Conservation (phyloP, 2,797 vertebrate species). For the Chrysolophus pictus region DNA sequence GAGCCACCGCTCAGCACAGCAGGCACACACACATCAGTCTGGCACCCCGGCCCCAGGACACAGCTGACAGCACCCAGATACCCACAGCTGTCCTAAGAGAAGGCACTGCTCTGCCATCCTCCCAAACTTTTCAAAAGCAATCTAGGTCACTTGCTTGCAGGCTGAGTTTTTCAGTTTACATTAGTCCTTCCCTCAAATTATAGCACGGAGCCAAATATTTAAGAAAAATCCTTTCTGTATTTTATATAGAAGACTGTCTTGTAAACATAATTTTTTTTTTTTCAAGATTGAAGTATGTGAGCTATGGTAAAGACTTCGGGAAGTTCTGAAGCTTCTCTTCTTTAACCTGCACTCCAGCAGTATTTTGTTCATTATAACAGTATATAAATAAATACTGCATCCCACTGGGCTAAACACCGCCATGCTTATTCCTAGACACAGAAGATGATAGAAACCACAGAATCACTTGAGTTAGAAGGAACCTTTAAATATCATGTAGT, state of each 20-base stretch:
- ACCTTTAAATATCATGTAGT: no score
- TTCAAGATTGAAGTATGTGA: background rate
- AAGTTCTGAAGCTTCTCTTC: background rate
- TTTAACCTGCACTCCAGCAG: background rate
- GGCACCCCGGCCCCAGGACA: background rate
- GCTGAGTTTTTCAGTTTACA: background rate
- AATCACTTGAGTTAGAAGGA: no score
- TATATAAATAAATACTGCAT: background rate
- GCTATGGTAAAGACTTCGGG: background rate
- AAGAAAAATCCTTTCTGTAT: background rate
- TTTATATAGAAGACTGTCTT: background rate
- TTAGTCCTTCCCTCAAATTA: background rate
- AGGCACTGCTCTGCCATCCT: background rate
- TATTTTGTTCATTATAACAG: background rate
- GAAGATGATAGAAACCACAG: background rate
- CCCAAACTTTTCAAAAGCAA: background rate
- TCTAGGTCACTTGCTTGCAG: background rate
- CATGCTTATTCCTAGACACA: background rate
- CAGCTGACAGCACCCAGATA: background rate
- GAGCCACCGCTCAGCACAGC: accelerated
- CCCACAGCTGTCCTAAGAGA: background rate
- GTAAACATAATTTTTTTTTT: background rate
- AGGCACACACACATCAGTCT: accelerated
- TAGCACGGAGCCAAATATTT: background rate
- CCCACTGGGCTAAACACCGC: background rate